Conservation (phyloP, 23 tunicate genomes). For the Trididemnum nubilum region DNA sequence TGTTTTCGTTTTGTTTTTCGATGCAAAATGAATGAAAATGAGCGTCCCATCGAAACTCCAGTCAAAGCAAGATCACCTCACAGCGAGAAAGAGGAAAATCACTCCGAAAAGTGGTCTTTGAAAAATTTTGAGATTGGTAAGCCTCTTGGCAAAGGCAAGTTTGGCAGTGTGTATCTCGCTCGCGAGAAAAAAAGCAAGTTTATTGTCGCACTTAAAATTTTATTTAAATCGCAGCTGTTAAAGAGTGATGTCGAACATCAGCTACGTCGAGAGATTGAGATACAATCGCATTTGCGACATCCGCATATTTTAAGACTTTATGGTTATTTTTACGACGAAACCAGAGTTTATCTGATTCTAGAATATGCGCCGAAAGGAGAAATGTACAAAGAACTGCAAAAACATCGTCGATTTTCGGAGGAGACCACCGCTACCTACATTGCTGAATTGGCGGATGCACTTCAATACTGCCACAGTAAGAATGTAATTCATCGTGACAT, state of each 20-base stretch:
- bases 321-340: slow-evolving; percentile 94
- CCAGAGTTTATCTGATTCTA: slow-evolving; percentile 74
- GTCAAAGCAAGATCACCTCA: neutral
- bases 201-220: slow-evolving; percentile 88
- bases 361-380: slow-evolving; percentile 95
- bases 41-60: slow-evolving; percentile 1
- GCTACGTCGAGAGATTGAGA: slow-evolving; percentile 93
- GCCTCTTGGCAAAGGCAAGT: slow-evolving; percentile 95
- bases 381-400: slow-evolving; percentile 92
- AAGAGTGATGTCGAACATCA: slow-evolving; percentile 94
- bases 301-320: slow-evolving; percentile 89
- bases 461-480: slow-evolving; percentile 90
- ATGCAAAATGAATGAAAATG: neutral
- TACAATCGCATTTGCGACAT: slow-evolving; percentile 89
- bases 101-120: slow-evolving; percentile 52
- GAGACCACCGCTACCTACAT: slow-evolving; percentile 81
- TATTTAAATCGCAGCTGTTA: slow-evolving; percentile 84
- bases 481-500: slow-evolving; percentile 95
- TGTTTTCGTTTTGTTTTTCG: neutral
- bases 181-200: slow-evolving; percentile 86
- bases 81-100: neutral
- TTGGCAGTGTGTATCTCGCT: slow-evolving; percentile 96
- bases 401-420: slow-evolving; percentile 66
- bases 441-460: slow-evolving; percentile 93
- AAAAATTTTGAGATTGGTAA: slow-evolving; percentile 93